These are phyloP conservation scores for Ploceus nigricollis DNA, from an alignment of 2,113 vertebrate species.

Conservation along the genomic window DNA sequence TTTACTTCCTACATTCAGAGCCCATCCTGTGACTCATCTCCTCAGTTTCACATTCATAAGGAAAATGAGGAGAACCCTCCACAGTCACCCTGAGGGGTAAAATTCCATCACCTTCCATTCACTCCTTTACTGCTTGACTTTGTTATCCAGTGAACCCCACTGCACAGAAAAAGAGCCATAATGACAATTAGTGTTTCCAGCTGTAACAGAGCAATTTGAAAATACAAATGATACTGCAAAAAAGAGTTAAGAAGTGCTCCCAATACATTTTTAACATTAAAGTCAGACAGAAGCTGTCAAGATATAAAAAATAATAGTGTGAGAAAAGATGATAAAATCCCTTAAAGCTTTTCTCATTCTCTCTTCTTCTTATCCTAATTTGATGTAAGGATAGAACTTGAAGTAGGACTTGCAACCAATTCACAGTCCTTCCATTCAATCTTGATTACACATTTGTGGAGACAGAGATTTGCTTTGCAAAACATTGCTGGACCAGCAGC, in stretches of 20 bases:
- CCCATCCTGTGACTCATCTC: conserved; percentile 18
- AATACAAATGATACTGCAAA: background rate
- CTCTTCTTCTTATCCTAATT: background rate
- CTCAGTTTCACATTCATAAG: background rate
- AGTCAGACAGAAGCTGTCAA: background rate
- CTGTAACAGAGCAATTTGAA: background rate
- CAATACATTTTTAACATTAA: background rate
- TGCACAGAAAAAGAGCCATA: background rate
- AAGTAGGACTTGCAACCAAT: background rate
- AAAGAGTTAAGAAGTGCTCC: background rate
- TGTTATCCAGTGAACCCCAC: background rate
- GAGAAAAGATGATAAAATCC: background rate
- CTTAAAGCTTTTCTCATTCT: background rate
- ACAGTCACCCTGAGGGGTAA: background rate
- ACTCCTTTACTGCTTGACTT: background rate
- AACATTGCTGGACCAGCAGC: background rate
- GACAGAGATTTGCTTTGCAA: background rate
- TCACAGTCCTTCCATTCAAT: background rate
- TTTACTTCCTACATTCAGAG: conserved; percentile 20
- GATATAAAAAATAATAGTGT: background rate
- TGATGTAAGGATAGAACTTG: background rate
- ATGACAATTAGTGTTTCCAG: background rate
- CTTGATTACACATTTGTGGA: background rate
- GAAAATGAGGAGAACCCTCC: background rate
- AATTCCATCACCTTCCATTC: background rate